Conservation (phyloP, 2,888 invertebrate genomes). For the Athalia circularis region DNA sequence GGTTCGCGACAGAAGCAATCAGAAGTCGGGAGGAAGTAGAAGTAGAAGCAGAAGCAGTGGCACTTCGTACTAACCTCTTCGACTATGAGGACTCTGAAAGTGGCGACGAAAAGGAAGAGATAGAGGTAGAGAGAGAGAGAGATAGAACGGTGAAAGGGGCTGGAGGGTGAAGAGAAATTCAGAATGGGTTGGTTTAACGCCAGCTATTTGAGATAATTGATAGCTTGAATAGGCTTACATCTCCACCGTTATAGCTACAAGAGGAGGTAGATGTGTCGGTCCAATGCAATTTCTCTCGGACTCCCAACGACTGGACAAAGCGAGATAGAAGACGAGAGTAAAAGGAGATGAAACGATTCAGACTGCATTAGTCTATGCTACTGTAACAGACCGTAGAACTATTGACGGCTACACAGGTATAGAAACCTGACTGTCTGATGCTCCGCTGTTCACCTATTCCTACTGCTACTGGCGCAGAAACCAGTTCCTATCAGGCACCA, state of each 20-base stretch:
- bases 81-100: conserved; percentile 46
- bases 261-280: conserved; percentile 29
- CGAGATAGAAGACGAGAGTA: conserved; percentile 12
- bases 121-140: conserved; percentile 14
- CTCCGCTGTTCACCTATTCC: too few species aligned
- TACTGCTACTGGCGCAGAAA: neutral
- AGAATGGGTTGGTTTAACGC: conserved; percentile 66
- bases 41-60: too few species aligned
- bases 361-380: conserved; percentile 18
- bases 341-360: conserved; percentile 5
- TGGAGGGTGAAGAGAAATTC: conserved; percentile 49
- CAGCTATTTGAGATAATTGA: conserved; percentile 69
- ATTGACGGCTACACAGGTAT: neutral
- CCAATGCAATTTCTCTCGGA: conserved; percentile 40
- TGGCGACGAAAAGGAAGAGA: conserved; percentile 17
- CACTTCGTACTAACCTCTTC: neutral
- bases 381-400: conserved; percentile 7
- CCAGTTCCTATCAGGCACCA: conserved; percentile 27
- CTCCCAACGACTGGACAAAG: conserved; percentile 7
- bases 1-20: conserved; percentile 67
- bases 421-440: too few species aligned
- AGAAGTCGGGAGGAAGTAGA: conserved; percentile 60
- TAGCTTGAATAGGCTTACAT: conserved; percentile 61
- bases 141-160: conserved; percentile 43
- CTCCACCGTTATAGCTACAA: conserved; percentile 48